Evolutionary conservation across 2,113 vertebrate species (phyloP), one percentile per base, ranked within the genome.

Genomic region (Takifugu flavidus): DNA sequence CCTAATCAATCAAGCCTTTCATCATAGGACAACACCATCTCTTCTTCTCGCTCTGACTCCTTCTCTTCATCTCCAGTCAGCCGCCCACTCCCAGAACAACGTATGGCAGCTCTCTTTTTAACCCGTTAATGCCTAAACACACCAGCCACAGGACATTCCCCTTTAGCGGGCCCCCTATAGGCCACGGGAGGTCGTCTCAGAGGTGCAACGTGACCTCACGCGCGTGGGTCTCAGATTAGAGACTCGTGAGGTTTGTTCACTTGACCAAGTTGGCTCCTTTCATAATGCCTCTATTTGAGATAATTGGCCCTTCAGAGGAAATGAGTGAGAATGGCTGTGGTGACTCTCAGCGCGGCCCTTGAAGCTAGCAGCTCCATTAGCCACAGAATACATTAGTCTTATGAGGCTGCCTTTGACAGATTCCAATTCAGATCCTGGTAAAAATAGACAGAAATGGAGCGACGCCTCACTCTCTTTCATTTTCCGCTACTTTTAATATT

Each of bases 1-100:
- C 88, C 86, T 91, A 91, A 82, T 92, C 83, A 73, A 92, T 92
- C 91, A 90, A 83, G 81, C 86, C 89, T 92, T 92, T 92, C 90
- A 92, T 91, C 90, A 90, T 84, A 79, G 86, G 83, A 87, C 86
- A 90, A 85, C 82, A 80, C 79, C 77, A 75, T 74, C 65, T 83
- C 72, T 67, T 55, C 53, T 67, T 71, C 63, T 62, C 34, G 14
- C 52, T 59, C 50, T 46, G 57, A 57, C 56, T 70, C 52, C 57
- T 49, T 63, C 65, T 67, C 56, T 61, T 74, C 65, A 59, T 62
- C 60, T 73, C 61, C 54, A 54, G 77, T 82, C 77, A 75, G 34
- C 67, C 58, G 62, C 75, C 76, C 70, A 71, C 78, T 71, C 62
- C 69, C 50, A 70, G 67, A 39, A 39, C 34, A 39, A 11, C 7